Evolutionary conservation across 2,888 invertebrate genomes (phyloP).

Genomic region (Tipula unca): DNA sequence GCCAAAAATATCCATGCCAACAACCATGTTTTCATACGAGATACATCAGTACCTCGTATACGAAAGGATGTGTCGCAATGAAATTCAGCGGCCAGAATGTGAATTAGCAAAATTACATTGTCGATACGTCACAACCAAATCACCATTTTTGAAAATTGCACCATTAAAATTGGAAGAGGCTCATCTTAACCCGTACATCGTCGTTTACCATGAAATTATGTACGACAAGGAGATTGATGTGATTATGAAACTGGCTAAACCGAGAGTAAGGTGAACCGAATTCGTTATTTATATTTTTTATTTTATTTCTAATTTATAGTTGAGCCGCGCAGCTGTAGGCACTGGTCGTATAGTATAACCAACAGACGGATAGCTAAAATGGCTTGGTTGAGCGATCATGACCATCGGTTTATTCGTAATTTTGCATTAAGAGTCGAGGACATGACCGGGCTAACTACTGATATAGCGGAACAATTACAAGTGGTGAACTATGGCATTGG

Average conservation of each 20-base stretch:
- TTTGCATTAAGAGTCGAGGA: slow-evolving; percentile 72
- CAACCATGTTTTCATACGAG: slow-evolving; percentile 32
- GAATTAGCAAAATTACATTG: slow-evolving; percentile 52
- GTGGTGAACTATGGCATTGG: slow-evolving; percentile 98
- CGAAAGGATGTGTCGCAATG: slow-evolving; percentile 73
- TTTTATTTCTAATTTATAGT: slow-evolving; percentile 45
- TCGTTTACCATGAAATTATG: slow-evolving; percentile 83
- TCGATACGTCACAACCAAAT: slow-evolving; percentile 58
- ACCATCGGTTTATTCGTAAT: slow-evolving; percentile 62
- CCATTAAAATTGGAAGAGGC: slow-evolving; percentile 78
- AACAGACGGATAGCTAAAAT: slow-evolving; percentile 58
- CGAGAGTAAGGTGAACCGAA: slow-evolving; percentile 54
- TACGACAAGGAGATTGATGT: slow-evolving; percentile 77
- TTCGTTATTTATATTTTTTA: too few relatives aligned
- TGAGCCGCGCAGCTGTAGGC: slow-evolving; percentile 89
- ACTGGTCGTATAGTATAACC: slow-evolving; percentile 34
- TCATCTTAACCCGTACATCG: slow-evolving; percentile 67
- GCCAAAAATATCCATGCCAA: too few relatives aligned
- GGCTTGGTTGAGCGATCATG: slow-evolving; percentile 84
- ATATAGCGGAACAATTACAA: slow-evolving; percentile 91
- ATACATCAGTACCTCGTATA: slow-evolving; percentile 56
- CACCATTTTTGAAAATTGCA: slow-evolving; percentile 65
- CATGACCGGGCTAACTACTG: slow-evolving; percentile 78
- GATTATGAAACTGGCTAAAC: slow-evolving; percentile 76
- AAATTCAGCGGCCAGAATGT: slow-evolving; percentile 48